Base-by-base conservation (phyloP, 2,888 invertebrate species). In the Cantharis rustica region DNA sequence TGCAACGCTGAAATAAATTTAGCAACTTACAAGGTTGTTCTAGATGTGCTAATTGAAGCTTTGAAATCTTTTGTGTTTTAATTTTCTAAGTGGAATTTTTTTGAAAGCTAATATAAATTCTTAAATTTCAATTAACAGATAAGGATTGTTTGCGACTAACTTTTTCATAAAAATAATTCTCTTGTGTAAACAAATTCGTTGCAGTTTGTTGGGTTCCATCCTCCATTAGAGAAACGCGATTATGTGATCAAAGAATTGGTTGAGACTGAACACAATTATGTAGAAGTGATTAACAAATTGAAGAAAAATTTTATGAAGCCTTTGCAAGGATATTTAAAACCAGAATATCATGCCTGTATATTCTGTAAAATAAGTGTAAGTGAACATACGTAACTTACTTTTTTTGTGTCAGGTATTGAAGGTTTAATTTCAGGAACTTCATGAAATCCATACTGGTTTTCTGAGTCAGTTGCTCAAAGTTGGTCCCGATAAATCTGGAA, bases 261-360 rank as follows among this genome's bases (percentile, higher is more conserved):
- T 61, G 98, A 98, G 87, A 99, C 99, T 0, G 99, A 99, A 89
- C 94, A 94, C 84, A 99, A 99, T 88, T 99, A 99, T 87, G 94
- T 98, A 69, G 96, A 97, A 85, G 98, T 98, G 11, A 90, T 99
- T 72, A 93, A 92, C 85, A 97, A 96, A 89, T 91, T 97, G 70
- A 92, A 94, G 82, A 91, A 92, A 82, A 93, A 94, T 87, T 97
- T 96, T 86, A 92, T 95, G 89, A 90, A 92, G 83, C 96, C 96
- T 2, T 89, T 99, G 80, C 91, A 91, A 75, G 90, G 91, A 69
- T 89, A 93, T 80, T 89, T 99, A 83, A 92, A 92, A 80, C 91
- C 92, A 15, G 94, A 95, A 75, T 95, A 97, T 82, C 90, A 93
- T 82, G 91, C 93, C 79, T 90, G 92, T 72, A 95, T 99, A 82